Evolutionary conservation across 2,888 invertebrate species (phyloP), one percentile per base, ranked within the genome.

Genomic region (Nasonia oneida): DNA sequence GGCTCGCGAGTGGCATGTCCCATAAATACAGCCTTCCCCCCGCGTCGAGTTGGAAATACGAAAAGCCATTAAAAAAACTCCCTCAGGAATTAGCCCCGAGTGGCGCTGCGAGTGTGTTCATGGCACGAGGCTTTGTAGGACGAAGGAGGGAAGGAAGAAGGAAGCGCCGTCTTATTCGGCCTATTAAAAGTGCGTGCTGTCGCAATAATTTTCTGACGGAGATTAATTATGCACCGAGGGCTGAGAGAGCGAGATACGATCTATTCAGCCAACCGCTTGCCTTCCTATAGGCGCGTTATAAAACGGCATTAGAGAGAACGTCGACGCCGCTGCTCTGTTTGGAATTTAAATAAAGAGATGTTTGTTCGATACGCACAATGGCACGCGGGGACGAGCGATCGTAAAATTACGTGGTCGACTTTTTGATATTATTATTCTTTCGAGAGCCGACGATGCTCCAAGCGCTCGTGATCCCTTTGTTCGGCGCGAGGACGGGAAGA

Each of bases 201-300:
- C 71, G 77, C 83, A 47, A 84, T 86, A 86, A 86, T 86, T 86
- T 84, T 71, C 53, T 23, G 23, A 37, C 67, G 78, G 74, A 79
- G 84, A 85, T 87, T 83, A 87, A 87, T 87, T 87, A 85, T 87
- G 84, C 87, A 87, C 53, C 79, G 57, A 37, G 76, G 70, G 18
- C 29, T 61, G 29, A 23, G 70, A 29, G 53, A 82, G 64, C 15
- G 53, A 74, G 67, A 81, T 67, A 67, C 50, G 77, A 85, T 85
- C 74, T 85, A 67, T 78, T 67, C 74, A 53, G 53, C 29, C 47
- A 3, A 71, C n/a, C n/a, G 57, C 15, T 71, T 42, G n/a, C 73
- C 18, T 53, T 78, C 42, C 18, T 33, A 57, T 37, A 37, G 3
- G 37, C 47, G 37, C n/a, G 50, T 3, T 73, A 71, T 86, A 83